A percentile compares a stretch with the other conserved stretches of the same genome.
phyloP scores from a whole-genome alignment of 2,888 invertebrate genomes.

The Euphydryas editha region DNA sequence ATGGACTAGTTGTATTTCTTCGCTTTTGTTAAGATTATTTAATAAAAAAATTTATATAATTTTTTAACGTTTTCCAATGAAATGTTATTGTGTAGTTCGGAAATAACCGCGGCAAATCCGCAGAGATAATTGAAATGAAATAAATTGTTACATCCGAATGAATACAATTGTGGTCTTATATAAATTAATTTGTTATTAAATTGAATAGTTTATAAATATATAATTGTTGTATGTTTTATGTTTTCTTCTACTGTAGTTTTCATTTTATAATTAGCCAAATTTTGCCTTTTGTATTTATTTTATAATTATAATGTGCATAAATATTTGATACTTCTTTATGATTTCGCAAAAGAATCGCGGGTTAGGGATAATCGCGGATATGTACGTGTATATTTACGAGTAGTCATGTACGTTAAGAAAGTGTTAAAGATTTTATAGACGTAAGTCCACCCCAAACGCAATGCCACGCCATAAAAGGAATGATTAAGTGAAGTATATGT shows the following conservation, averaged over 20 bases:
- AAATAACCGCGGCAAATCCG: slow-evolving; percentile 51
- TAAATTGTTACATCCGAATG: slow-evolving; percentile 54
- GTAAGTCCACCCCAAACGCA: too few relatives aligned
- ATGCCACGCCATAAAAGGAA: too few relatives aligned
- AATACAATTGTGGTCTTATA: slow-evolving; percentile 47
- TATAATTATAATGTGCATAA: too few relatives aligned
- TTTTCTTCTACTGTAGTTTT: neutral
- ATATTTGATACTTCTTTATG: too few relatives aligned
- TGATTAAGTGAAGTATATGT: too few relatives aligned
- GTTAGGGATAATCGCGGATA: too few relatives aligned
- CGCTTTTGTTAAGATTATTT: neutral
- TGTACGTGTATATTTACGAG: too few relatives aligned
- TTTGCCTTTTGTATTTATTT: too few relatives aligned
- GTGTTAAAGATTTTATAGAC: too few relatives aligned
- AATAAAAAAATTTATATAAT: neutral
- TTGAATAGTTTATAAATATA: slow-evolving; percentile 6
- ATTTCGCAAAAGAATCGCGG: too few relatives aligned
- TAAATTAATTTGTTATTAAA: slow-evolving; percentile 35
- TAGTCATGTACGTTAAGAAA: too few relatives aligned
- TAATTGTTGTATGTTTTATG: neutral
- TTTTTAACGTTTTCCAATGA: neutral
- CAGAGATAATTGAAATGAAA: slow-evolving; percentile 66
- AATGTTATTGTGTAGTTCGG: slow-evolving; percentile 11
- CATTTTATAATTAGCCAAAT: neutral
- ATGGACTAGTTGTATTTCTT: neutral